A percentile compares a stretch with the other conserved stretches of the same genome.
Evolutionary conservation across 2,113 vertebrate genomes (phyloP).

Genomic region (Recurvirostra avosetta): DNA sequence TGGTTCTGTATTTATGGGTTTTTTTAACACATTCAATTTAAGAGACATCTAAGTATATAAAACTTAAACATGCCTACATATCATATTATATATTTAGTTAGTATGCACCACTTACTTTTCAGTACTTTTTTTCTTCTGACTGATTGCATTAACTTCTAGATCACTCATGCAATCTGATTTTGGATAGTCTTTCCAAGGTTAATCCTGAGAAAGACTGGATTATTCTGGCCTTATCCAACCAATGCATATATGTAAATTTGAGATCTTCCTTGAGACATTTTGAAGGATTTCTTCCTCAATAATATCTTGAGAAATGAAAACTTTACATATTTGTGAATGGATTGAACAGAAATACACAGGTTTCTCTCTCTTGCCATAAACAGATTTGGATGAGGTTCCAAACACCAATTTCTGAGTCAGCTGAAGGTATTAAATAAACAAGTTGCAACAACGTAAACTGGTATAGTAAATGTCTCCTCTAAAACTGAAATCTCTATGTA

Average conservation of each 20-base stretch:
- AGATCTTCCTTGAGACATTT: not conserved
- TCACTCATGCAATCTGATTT: not conserved
- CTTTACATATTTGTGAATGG: not conserved
- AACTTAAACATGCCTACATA: not conserved
- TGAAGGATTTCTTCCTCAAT: not conserved
- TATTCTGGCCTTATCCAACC: not conserved
- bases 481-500: not conserved
- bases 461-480: not conserved
- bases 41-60: not conserved
- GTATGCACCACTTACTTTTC: not conserved
- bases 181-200: not conserved
- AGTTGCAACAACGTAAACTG: not conserved
- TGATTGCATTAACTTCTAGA: not conserved
- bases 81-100: not conserved
- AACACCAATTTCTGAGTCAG: not conserved
- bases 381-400: not conserved
- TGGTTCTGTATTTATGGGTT: not conserved
- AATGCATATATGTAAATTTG: not conserved
- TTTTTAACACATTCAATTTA: not conserved
- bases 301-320: not conserved
- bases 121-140: not conserved
- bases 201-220: not conserved
- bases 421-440: not conserved
- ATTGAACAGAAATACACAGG: not conserved
- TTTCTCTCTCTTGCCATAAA: not conserved